Evolutionary conservation across 2,797 vertebrate species (phyloP).

Genomic region (Sebastes taczanowskii): DNA sequence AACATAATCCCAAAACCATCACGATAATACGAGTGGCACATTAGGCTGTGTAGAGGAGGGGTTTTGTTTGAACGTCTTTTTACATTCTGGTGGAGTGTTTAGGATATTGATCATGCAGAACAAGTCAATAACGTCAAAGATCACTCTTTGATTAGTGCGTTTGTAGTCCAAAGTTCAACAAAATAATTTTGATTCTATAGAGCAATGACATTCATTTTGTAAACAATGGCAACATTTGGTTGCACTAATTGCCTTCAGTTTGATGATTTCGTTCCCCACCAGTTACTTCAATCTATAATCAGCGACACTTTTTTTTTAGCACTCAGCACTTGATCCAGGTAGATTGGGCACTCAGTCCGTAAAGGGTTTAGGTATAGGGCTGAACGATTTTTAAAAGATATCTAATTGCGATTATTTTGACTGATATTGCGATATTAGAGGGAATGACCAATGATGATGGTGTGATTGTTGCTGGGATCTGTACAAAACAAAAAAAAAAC

Average conservation of each 20-base stretch:
- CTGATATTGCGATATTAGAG: too few relatives aligned
- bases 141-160: background rate
- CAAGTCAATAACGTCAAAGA: background rate
- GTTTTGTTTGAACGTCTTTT: background rate
- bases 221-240: background rate
- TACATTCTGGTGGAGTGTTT: background rate
- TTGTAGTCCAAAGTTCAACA: background rate
- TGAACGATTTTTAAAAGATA: too few relatives aligned
- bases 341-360: background rate
- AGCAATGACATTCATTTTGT: background rate
- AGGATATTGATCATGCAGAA: background rate
- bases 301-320: background rate
- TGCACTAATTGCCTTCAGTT: background rate
- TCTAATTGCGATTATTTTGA: too few relatives aligned
- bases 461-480: too few relatives aligned
- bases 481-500: too few relatives aligned
- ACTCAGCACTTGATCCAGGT: background rate
- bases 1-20: background rate
- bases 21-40: background rate
- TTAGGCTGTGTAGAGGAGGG: background rate
- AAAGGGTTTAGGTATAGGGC: background rate
- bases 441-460: too few relatives aligned
- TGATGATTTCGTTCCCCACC: background rate
- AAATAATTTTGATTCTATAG: background rate
- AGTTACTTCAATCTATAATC: background rate